Evolutionary conservation across 2,888 invertebrate species (phyloP), one percentile per base, ranked within the genome.

Genomic region (Heliconius ethilla): DNA sequence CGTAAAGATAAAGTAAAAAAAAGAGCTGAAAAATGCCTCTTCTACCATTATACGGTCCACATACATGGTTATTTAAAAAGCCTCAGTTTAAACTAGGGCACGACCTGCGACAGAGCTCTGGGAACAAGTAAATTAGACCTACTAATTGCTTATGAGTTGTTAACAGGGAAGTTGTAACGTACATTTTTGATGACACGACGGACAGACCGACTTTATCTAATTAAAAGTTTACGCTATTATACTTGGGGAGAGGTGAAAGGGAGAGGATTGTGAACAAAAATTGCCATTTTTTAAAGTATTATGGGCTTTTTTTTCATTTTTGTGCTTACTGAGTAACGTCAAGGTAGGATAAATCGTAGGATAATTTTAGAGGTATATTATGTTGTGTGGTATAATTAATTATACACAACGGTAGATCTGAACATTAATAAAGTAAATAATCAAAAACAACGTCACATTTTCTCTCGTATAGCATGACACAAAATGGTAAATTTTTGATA

Each of bases 61-160:
- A 55, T 25, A 65, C 27, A 55, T 65, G 62, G 73, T 40, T 65
- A 70, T 51, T 70, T 45, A 76, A 51, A 76, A 76, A 51, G 33
- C 45, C 65, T 33, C 51, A 63, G 65, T 76, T 40, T 22, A 65
- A 76, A 55, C 25, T 76, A 72, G 76, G 51, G 51, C 72, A 62
- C 25, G 67, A 77, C 66, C 72, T 73, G 72, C 25, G 33, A 73
- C 78, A 79, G 72, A 79, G 40, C 79, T 75, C 75, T 22, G 37
- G 79, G 79, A 75, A 37, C 37, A 45, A 63, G 55, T 40, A n/a
- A 73, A 79, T 79, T 78, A 75, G 73, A 62, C 62, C 70, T 45
- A 33, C 70, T 79, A 78, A 79, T 79, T 79, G 78, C 75, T 78
- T 79, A 79, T 78, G 79, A 79, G 75, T 75, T 75, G 75, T 45